Base-by-base conservation (phyloP, 2,113 vertebrate species). In the Dolichallabes microphthalmus region DNA sequence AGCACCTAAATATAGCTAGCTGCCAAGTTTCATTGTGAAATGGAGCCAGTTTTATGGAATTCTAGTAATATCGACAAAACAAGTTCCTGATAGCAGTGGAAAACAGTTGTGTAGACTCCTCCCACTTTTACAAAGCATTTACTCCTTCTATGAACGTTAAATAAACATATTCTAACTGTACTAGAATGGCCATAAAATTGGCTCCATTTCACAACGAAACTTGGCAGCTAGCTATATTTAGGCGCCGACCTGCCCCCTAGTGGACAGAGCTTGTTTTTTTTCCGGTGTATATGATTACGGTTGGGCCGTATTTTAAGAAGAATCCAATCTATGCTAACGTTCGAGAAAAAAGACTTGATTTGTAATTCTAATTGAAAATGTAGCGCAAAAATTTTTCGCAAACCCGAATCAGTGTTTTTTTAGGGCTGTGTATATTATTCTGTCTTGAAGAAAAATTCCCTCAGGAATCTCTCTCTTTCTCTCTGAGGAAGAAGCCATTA, bases 401-500 rank as follows among this genome's bases (percentile, higher is more conserved):
- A 19, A 22, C 22, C 14, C 14, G 14, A 75, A 75, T 2, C 45
- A n/a, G 13, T 14, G 5, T 19, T 2, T 53, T 20, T 53, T n/a
- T 15, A 53, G 27, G 13, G 50, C 50, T 53, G 25, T 45, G 55
- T 22, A 25, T 61, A 60, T 83, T 50, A 15, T 69, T 7, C 39
- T 50, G 58, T 84, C 58, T 30, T 30, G 25, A 60, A 17, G 35
- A 83, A 74, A 45, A 13, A 45, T 39, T 60, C 53, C 25, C 52
- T 82, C 50, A 53, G 12, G 14, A 50, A 15, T 27, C 73, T 75
- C 25, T 55, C 25, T 76, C 74, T 77, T 52, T 78, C 60, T 39
- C 53, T 58, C 53, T 19, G 68, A 53, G 52, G 68, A 89, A 87
- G 91, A 90, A 89, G 88, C 83, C 82, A 94, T 95, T 91, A 95